Evolutionary conservation across 2,888 invertebrate genomes (phyloP), one percentile per base, ranked within the genome.

Genomic region (Actias luna): DNA sequence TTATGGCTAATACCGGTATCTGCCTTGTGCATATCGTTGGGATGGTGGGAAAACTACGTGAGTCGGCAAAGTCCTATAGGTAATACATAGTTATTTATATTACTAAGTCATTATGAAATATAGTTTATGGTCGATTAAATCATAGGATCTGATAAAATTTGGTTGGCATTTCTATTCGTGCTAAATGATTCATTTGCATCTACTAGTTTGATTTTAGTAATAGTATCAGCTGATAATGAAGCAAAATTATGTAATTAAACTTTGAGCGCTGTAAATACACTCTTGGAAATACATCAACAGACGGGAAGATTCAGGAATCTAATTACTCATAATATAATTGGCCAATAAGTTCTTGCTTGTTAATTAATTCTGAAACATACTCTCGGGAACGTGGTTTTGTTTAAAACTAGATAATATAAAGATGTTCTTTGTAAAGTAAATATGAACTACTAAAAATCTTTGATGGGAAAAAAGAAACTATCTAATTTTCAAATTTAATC

Each of bases 21-120:
- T 0, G 94, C 98, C 42, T 86, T 98, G 62, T 94, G 98, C 75
- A 96, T 98, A 68, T 99, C 99, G 0, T 94, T 97, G 46, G 97
- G 98, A 29, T 99, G 99, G 98, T 99, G 99, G 99, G 99, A 99
- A 87, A 99, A 99, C 87, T 99, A 97, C 82, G 97, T 98, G 1
- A 96, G 97, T 64, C 94, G 95, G 64, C 95, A 97, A 75, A 98
- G 98, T 63, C 96, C 97, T 0, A 94, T 98, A 67, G 96, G 95
- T 95, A 61, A 57, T 39, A 29, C 42, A 36, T 31, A 16, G 5
- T 18, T 18, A 46, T 10, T 8, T 46, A 46, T 10, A 25, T 46
- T 46, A 12, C 22, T 46, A 46, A 22, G 3, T 22, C 46, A 7
- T 46, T 8, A 46, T 22, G 12, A 46, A 22, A 46, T n/a, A 46